Base-by-base conservation (phyloP, 1,140 invertebrate species). In the Drosophila ficusphila region DNA sequence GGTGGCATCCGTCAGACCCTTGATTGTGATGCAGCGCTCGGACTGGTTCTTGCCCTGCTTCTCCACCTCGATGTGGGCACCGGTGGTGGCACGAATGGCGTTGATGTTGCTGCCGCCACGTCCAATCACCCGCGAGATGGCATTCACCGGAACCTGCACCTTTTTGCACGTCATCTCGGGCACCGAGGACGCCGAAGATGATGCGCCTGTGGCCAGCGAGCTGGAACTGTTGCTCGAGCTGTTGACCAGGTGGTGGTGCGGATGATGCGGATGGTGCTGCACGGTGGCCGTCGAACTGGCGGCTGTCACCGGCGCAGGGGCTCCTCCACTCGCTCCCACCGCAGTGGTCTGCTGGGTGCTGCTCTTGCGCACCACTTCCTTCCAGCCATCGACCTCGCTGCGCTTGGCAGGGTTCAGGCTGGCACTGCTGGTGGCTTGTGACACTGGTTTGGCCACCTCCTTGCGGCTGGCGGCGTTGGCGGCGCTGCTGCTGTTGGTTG, bases 61-160 rank as follows among this genome's bases (percentile, higher is more conserved):
- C 91, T 99, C 98, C 1, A 99, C 97, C 92, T 99, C 98, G 86
- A 99, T 99, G 90, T 99, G 97, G 3, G 98, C 98, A 47, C 97
- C 97, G 11, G 98, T 99, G 18, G 97, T 96, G 62, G 96, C 96
- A 64, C 98, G 93, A 83, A 99, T 99, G 4, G 98, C 97, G 93
- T 99, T 99, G 74, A 99, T 99, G 92, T 99, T 99, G 92, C 96
- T 97, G 16, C 98, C 98, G 14, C 96, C 98, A 82, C 98, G 95
- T 1, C 98, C 98, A 90, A 99, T 99, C 0, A 99, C 98, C 62
- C 98, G 93, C 75, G 97, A 98, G 44, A 99, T 99, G 38, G 98
- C 98, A 92, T 97, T 96, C 12, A 97, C 94, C 42, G 97, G 97
- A 51, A 99, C 98, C 7, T 95, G 95, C n/a, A 98, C 97, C 92